Percentiles rank a stretch among this genome's conserved stretches.
Conservation (phyloP, 1,140 invertebrate species). For the Lineus longissimus region DNA sequence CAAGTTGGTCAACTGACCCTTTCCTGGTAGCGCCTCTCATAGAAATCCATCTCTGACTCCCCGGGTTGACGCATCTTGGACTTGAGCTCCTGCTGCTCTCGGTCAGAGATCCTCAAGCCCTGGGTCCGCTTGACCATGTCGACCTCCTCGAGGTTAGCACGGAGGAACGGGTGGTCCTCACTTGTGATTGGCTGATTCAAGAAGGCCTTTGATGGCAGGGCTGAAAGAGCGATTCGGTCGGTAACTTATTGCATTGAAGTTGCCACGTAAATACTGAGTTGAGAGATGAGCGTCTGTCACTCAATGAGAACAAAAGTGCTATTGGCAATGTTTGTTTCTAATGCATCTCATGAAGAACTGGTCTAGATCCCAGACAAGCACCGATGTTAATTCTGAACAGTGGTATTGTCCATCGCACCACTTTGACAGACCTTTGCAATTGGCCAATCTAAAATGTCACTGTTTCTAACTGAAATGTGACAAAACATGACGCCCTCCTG, state of each 20-base stretch:
- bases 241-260: neutral
- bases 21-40: constrained; percentile 52
- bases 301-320: too few species aligned
- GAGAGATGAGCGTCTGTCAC: too few species aligned
- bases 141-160: constrained; percentile 37
- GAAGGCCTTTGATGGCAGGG: constrained; percentile 47
- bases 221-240: constrained; percentile 21
- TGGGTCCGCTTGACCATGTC: constrained; percentile 11
- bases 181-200: constrained; percentile 49
- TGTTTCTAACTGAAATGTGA: too few species aligned
- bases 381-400: too few species aligned
- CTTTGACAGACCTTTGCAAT: too few species aligned
- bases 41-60: constrained; percentile 53
- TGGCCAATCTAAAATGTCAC: too few species aligned
- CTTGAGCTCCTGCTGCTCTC: constrained; percentile 44
- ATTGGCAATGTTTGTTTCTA: neutral
- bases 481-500: too few species aligned
- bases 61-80: constrained; percentile 42
- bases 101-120: constrained; percentile 18
- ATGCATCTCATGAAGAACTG: neutral
- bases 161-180: constrained; percentile 48
- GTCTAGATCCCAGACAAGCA: too few species aligned
- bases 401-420: too few species aligned
- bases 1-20: constrained; percentile 29
- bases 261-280: too few species aligned